Evolutionary conservation across 2,888 invertebrate species (phyloP), one percentile per base, ranked within the genome.

Genomic region (Dioctria linearis): DNA sequence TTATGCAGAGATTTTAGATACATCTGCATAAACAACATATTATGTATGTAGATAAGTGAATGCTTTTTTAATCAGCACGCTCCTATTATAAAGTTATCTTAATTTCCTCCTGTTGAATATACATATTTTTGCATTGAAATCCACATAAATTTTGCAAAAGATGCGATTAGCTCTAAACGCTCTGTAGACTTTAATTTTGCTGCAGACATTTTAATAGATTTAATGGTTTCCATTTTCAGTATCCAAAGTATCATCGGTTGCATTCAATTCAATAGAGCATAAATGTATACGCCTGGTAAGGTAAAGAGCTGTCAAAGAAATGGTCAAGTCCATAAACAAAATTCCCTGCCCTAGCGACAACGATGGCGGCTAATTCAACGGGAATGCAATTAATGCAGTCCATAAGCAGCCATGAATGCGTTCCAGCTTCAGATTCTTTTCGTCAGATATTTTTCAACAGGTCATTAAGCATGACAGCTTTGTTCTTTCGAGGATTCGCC

Each of bases 351-450:
- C 51, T 46, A 37, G 37, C 49, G 69, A 69, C 25, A 25, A 25
- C 37, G 69, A 51, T 49, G 69, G 51, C 69, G 69, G 69, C 69
- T 69, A 49, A 49, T 69, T 69, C 69, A 69, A 51, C 40, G 49
- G 69, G 69, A 69, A 69, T 51, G 49, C 49, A 13, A 67, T 67
- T 67, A 67, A 69, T 69, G 69, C 51, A 49, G 69, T 51, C 49
- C 11, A n/a, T 40, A 65, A 9, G 39, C 6, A 51, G 69, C 25
- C 25, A 51, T 40, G 69, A 49, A 69, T 49, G 51, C 69, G 6
- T 49, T 69, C 37, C 49, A 49, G 5, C 37, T 69, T 25, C 51
- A 9, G 69, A 37, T 42, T 49, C 11, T 65, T 65, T 37, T 13
- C 69, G n/a, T 69, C 49, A 49, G 69, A 49, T 69, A 46, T 40